Conservation (phyloP, 2,797 vertebrate genomes). For the Etheostoma nigrum region DNA sequence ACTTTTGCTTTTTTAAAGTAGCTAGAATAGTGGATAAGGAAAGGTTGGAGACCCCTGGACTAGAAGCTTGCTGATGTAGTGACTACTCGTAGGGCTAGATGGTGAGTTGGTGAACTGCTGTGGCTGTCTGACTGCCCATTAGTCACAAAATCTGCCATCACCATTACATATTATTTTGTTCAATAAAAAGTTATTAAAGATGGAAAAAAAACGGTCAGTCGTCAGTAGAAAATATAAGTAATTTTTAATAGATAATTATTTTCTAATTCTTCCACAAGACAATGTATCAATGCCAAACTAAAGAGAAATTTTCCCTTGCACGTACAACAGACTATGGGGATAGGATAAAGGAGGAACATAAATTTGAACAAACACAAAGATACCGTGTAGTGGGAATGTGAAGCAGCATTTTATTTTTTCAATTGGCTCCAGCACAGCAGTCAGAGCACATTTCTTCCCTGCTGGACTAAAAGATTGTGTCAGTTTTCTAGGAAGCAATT, state of each 20-base stretch:
- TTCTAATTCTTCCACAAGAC: not conserved
- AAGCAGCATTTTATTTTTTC: conserved; percentile 20
- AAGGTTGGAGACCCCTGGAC: too few relatives aligned
- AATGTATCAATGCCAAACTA: not conserved
- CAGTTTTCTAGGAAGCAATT: conserved; percentile 55
- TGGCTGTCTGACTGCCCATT: too few relatives aligned
- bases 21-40: too few relatives aligned
- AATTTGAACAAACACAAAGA: conserved; percentile 34
- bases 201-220: not conserved
- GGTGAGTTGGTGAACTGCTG: too few relatives aligned
- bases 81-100: too few relatives aligned
- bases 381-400: conserved; percentile 19
- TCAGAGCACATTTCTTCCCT: conserved; percentile 48
- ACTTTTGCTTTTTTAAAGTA: too few relatives aligned
- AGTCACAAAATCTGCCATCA: too few relatives aligned
- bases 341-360: conserved; percentile 3
- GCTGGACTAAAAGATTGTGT: conserved; percentile 46
- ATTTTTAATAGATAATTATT: not conserved
- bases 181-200: not conserved
- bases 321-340: not conserved
- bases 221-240: not conserved
- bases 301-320: not conserved
- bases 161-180: not conserved
- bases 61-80: too few relatives aligned
- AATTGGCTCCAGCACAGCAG: conserved; percentile 15